Conservation (phyloP, 2,113 vertebrate genomes). For the Notarius quadriscutis region DNA sequence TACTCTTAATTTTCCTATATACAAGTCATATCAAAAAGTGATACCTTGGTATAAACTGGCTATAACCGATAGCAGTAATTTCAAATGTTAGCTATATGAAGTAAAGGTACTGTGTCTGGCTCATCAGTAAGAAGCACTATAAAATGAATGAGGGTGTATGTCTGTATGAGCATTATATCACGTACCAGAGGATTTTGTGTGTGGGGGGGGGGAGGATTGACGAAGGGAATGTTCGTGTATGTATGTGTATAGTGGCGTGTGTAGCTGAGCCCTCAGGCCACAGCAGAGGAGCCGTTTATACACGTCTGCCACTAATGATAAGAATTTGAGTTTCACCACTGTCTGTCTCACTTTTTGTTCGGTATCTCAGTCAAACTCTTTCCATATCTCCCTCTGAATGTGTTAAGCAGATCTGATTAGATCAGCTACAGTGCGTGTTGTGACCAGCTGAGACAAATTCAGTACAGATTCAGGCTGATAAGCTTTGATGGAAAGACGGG, state of each 20-base stretch:
- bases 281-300: slow-evolving; percentile 50
- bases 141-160: too few species aligned
- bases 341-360: slow-evolving; percentile 42
- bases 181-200: neutral
- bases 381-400: slow-evolving; percentile 19
- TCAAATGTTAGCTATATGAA: neutral
- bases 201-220: neutral
- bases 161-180: slow-evolving; percentile 16
- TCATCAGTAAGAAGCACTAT: neutral
- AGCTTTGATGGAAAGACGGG: neutral
- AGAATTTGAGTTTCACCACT: slow-evolving; percentile 53
- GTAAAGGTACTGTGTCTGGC: neutral
- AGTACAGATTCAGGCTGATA: slow-evolving; percentile 28
- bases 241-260: slow-evolving; percentile 24
- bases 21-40: neutral
- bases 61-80: neutral
- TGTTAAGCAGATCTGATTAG: slow-evolving; percentile 48
- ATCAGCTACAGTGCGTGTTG: slow-evolving; percentile 36
- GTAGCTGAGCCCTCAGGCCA: slow-evolving; percentile 30
- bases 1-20: neutral
- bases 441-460: slow-evolving; percentile 39
- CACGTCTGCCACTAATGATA: slow-evolving; percentile 55
- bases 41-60: neutral
- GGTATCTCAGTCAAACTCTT: slow-evolving; percentile 43
- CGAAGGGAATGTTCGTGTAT: slow-evolving; percentile 4